Conservation (phyloP, 2,113 vertebrate genomes). For the Alligator mississippiensis region DNA sequence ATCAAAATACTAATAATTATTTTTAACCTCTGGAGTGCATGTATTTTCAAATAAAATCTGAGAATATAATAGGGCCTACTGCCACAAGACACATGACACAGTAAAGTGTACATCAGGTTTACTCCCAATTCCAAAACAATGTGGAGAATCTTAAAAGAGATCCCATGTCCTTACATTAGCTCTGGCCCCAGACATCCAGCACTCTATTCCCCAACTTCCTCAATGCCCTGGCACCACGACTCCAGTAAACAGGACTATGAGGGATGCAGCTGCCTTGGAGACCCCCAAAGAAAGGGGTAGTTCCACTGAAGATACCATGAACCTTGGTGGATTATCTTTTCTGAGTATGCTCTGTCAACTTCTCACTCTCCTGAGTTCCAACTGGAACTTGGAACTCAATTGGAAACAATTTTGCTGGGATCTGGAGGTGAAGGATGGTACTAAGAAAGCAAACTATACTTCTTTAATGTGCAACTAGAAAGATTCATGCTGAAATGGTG, state of each 20-base stretch:
- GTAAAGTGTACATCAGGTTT: not conserved
- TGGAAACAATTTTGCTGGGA: not conserved
- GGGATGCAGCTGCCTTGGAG: no score
- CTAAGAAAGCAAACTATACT: not conserved
- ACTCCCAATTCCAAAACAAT: not conserved
- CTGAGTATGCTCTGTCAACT: fast-evolving
- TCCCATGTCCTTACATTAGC: not conserved
- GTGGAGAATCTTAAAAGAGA: not conserved
- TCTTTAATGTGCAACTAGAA: not conserved
- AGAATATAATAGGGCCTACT: not conserved
- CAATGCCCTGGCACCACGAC: no score
- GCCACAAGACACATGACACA: constrained; percentile 5
- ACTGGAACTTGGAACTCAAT: not conserved
- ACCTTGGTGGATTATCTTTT: not conserved
- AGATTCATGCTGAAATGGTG: not conserved
- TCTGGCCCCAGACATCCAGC: not conserved
- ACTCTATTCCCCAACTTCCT: no score
- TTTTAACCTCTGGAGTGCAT: not conserved
- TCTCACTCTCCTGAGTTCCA: not conserved
- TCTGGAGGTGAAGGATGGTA: not conserved
- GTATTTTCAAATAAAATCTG: constrained; percentile 37
- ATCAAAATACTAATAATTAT: constrained; percentile 16
- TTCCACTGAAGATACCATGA: fast-evolving
- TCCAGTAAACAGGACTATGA: no score
- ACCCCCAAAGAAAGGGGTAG: not conserved